These are phyloP conservation scores for Serinus canaria DNA, from an alignment of 2,113 vertebrate genomes.

Conservation along the genomic window DNA sequence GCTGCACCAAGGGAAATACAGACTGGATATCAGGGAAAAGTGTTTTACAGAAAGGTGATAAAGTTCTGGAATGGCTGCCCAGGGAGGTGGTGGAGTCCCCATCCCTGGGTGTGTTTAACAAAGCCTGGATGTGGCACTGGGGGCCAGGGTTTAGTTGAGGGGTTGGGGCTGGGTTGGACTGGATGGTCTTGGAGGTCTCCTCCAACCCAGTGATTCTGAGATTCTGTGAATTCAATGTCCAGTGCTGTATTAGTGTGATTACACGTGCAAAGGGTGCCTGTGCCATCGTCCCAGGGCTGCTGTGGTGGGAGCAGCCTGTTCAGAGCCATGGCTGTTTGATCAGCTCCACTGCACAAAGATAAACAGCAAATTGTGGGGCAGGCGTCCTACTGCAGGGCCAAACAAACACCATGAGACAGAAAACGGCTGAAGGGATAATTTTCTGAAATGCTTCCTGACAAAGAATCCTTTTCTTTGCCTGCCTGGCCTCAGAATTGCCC, in stretches of 20 bases:
- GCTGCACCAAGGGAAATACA: no score
- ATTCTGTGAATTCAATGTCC: background rate
- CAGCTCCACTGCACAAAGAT: slow-evolving; percentile 56
- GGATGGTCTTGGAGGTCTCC: no score
- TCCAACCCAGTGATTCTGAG: background rate
- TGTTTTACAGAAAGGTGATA: no score
- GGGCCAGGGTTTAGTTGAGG: no score
- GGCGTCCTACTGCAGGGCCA: background rate
- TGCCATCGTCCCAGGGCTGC: rapidly evolving
- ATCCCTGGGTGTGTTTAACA: no score
- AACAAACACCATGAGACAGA: slow-evolving; percentile 25
- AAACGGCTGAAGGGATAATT: slow-evolving; percentile 25
- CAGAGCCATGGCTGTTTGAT: background rate
- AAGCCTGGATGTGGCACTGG: no score
- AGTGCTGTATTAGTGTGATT: rapidly evolving
- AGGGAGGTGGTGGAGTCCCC: no score
- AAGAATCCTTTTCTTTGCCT: slow-evolving; percentile 47
- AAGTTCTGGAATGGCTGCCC: no score
- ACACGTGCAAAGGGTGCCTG: rapidly evolving
- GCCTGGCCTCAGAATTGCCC: background rate
- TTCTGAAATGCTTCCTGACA: slow-evolving; percentile 6
- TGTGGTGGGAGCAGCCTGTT: background rate
- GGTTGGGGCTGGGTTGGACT: no score
- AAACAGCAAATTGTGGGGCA: slow-evolving; percentile 35
- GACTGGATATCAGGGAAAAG: no score